These are phyloP conservation scores for Stratiomys singularior DNA, from an alignment of 2,888 invertebrate species.

Conservation along the genomic window DNA sequence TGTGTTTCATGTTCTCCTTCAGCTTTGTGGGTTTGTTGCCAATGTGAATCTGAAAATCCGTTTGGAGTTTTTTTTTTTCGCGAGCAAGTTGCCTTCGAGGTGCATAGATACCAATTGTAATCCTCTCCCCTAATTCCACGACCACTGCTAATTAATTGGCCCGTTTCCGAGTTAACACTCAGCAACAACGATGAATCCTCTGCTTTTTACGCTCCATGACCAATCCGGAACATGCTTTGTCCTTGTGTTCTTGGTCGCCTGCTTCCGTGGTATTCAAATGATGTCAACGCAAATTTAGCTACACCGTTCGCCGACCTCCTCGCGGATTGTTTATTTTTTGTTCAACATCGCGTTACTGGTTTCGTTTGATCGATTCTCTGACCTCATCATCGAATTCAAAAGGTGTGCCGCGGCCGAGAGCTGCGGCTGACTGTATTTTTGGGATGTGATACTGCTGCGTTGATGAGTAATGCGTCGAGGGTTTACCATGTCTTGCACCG, in stretches of 20 bases:
- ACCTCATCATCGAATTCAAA: constrained; percentile 30
- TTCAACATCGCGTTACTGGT: neutral
- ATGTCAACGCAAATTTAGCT: constrained; percentile 29
- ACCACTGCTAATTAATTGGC: neutral
- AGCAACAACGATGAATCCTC: neutral
- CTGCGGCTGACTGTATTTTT: constrained; percentile 5
- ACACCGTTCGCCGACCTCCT: neutral
- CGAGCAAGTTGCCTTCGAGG: too few relatives aligned
- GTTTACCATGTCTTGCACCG: neutral
- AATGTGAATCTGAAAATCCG: too few relatives aligned
- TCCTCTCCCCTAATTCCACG: too few relatives aligned
- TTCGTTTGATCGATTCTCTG: constrained; percentile 39
- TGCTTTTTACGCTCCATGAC: neutral
- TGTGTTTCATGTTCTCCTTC: too few relatives aligned
- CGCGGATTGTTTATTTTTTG: constrained; percentile 1
- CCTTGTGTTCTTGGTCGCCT: constrained; percentile 6
- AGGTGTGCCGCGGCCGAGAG: constrained; percentile 19
- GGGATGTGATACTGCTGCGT: neutral
- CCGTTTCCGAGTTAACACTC: neutral
- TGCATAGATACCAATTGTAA: too few relatives aligned
- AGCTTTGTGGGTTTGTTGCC: too few relatives aligned
- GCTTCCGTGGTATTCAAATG: constrained; percentile 27
- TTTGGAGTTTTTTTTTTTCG: too few relatives aligned
- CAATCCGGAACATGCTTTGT: neutral
- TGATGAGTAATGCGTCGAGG: constrained; percentile 15